Evolutionary conservation across 2,797 vertebrate species (phyloP).

Genomic region (Chrosomus eos): DNA sequence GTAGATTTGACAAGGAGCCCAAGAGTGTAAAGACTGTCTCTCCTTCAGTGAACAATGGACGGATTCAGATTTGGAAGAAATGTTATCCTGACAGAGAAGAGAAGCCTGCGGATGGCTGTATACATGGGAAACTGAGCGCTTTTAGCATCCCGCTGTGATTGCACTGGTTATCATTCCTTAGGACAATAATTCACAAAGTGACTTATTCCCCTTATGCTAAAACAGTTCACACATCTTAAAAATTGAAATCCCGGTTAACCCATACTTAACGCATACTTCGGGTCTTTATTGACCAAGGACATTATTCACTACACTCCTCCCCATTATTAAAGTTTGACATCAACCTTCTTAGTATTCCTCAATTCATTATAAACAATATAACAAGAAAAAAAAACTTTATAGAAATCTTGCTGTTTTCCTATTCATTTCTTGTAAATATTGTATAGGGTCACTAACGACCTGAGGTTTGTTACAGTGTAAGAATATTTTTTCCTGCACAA

Average conservation of each 20-base stretch:
- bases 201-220: neutral
- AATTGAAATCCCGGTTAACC: too few relatives aligned
- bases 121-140: neutral
- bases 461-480: too few relatives aligned
- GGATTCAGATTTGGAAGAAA: neutral
- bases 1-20: neutral
- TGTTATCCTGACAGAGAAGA: neutral
- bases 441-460: too few relatives aligned
- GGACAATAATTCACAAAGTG: neutral
- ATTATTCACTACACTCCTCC: too few relatives aligned
- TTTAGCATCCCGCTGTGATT: neutral
- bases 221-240: neutral
- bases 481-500: too few relatives aligned
- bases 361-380: too few relatives aligned
- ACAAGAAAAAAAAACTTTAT: too few relatives aligned
- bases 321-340: too few relatives aligned
- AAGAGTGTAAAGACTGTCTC: neutral
- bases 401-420: too few relatives aligned
- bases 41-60: neutral
- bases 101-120: neutral
- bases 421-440: too few relatives aligned
- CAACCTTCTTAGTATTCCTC: too few relatives aligned
- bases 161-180: neutral
- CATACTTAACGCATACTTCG: accelerated
- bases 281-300: too few relatives aligned